A percentile compares a stretch with the other conserved stretches of the same genome.
Evolutionary conservation across 2,113 vertebrate species (phyloP).

Genomic region (Uropsilus gracilis): DNA sequence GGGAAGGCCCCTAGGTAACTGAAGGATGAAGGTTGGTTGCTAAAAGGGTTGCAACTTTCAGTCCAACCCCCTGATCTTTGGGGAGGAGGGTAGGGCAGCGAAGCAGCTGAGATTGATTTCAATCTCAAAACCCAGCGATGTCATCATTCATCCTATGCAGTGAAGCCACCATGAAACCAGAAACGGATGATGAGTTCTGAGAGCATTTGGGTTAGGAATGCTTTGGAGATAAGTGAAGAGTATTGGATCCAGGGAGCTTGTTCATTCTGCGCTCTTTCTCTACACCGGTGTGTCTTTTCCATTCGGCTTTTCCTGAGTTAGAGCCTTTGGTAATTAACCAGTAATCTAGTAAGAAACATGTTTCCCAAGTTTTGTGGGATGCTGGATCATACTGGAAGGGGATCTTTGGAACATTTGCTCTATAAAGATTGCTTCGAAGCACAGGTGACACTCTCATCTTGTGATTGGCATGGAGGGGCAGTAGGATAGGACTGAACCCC

Average conservation of each 20-base stretch:
- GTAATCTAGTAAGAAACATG: neutral
- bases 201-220: neutral
- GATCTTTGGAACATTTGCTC: neutral
- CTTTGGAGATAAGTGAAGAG: too few species aligned
- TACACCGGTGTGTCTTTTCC: neutral
- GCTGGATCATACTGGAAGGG: neutral
- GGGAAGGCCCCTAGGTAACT: neutral
- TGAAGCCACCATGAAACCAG: neutral
- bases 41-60: neutral
- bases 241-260: neutral
- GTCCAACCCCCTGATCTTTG: neutral
- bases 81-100: neutral
- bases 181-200: neutral
- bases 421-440: neutral
- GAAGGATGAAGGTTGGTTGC: neutral
- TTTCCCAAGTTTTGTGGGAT: neutral
- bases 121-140: neutral
- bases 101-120: neutral
- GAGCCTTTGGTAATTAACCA: neutral
- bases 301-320: neutral
- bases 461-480: neutral
- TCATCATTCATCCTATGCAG: neutral
- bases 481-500: neutral
- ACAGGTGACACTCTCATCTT: neutral
- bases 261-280: neutral